Percentiles rank a stretch among this genome's conserved stretches.
Evolutionary conservation across 2,113 vertebrate species (phyloP).

Genomic region (Puffinus mauretanicus): DNA sequence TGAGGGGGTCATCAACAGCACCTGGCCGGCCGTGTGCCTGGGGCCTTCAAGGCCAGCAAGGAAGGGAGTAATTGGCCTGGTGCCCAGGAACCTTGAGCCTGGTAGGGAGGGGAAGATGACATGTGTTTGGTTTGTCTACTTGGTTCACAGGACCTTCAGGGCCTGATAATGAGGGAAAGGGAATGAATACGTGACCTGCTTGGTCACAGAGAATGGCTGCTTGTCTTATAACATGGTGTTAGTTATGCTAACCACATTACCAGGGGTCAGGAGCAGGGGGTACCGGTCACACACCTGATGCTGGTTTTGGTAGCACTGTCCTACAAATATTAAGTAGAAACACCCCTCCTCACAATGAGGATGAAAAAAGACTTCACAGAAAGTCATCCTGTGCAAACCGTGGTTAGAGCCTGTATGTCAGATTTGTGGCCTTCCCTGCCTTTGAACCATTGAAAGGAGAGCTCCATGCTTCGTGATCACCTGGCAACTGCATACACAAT

Average conservation of each 20-base stretch:
- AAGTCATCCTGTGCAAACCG: neutral
- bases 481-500: neutral
- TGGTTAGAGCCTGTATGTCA: neutral
- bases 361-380: neutral
- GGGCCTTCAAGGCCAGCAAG: neutral
- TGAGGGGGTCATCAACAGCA: neutral
- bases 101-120: neutral
- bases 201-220: neutral
- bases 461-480: neutral
- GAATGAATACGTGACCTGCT: neutral
- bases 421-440: neutral
- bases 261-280: neutral
- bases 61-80: neutral
- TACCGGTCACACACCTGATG: neutral
- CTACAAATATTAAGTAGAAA: neutral
- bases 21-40: neutral
- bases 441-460: neutral
- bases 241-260: no score
- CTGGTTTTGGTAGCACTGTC: neutral
- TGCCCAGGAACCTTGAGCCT: neutral
- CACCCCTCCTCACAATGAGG: neutral
- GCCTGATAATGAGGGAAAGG: neutral
- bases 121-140: neutral
- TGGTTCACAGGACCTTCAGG: neutral
- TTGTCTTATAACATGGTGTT: neutral